Evolutionary conservation across 2,113 vertebrate genomes (phyloP), one percentile per base, ranked within the genome.

Genomic region (Tauraco erythrolophus): DNA sequence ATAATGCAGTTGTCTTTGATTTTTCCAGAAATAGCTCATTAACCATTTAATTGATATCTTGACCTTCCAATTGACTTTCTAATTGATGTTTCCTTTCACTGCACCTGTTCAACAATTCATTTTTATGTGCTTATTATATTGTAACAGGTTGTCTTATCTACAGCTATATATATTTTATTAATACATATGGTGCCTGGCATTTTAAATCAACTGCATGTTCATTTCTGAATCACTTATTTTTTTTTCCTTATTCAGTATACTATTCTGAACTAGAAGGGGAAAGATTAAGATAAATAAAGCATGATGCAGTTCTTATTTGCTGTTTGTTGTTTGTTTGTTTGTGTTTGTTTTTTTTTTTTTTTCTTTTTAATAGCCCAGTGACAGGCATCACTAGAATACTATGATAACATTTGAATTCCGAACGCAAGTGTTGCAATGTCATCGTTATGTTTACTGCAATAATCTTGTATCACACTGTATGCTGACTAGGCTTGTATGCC

Each of bases 21-120:
- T 95, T 92, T 94, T 92, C 39, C 68, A 70, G 76, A 89, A 92
- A 88, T 85, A 92, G 62, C 75, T 94, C 46, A 90, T 97, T 96
- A 92, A 91, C 88, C 68, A 87, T 95, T 95, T 92, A 93, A 94
- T 93, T 96, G 46, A 77, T 88, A 88, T 77, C 68, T 91, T 92
- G 82, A 94, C 82, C 88, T 95, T 95, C 35, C 39, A 93, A 79
- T 78, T 93, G 84, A 90, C 89, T 94, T 94, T 79, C 22, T 94
- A 89, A 95, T 95, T 88, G 54, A 91, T 90, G 54, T 75, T 88
- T 84, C 30, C 35, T 86, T 93, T 84, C 69, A 58, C 50, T 89
- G 58, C 64, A 90, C 58, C 81, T 95, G 72, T 84, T 95, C 81
- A 81, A 54, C 39, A 77, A 88, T 92, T 88, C 31, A 81, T 85